Base-by-base conservation (phyloP, 2,888 invertebrate species). In the Aproaerema taeniolella region DNA sequence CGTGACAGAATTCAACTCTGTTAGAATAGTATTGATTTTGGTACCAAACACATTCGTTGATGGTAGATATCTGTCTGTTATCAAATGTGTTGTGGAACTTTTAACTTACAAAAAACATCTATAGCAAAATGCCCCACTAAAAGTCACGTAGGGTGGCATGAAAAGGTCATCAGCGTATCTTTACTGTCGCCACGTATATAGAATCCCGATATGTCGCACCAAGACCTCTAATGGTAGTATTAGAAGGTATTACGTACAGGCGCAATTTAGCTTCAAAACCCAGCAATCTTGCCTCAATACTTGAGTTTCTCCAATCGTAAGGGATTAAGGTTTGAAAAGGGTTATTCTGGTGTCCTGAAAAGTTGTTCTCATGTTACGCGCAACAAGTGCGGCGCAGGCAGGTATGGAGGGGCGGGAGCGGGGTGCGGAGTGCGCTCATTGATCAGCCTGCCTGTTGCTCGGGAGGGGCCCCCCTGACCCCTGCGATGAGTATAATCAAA, bases 371-470 rank as follows among this genome's bases (percentile, higher is more conserved):
- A 37, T 37, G 41, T 17, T 30, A 34, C 34, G 42, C 42, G 42
- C 42, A 42, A 42, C 42, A 42, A 42, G 42, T 42, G 38, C 34
- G 42, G 42, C 42, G 42, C 42, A 42, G 42, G 38, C 31, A 36
- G 36, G 41, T n/a, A 16, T 20, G 17, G 2, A 12, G 29, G 12
- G 17, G 11, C 2, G 3, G 20, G 4, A 13, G 13, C 12, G 30
- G 2, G 13, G 12, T n/a, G 28, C n/a, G 29, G 36, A n/a, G n/a
- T n/a, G n/a, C 7, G 5, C 17, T 29, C 42, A 42, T 42, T 42
- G 42, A 42, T 42, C 42, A 42, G 38, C 31, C 42, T 38, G 38
- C 38, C 38, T 42, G 42, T 38, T 42, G 42, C 41, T 34, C 41
- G 35, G 24, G 24, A 11, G 31, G 30, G 15, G 25, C 39, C 38